phyloP scores from a whole-genome alignment of 2,888 invertebrate species.

The Coelopa pilipes region DNA sequence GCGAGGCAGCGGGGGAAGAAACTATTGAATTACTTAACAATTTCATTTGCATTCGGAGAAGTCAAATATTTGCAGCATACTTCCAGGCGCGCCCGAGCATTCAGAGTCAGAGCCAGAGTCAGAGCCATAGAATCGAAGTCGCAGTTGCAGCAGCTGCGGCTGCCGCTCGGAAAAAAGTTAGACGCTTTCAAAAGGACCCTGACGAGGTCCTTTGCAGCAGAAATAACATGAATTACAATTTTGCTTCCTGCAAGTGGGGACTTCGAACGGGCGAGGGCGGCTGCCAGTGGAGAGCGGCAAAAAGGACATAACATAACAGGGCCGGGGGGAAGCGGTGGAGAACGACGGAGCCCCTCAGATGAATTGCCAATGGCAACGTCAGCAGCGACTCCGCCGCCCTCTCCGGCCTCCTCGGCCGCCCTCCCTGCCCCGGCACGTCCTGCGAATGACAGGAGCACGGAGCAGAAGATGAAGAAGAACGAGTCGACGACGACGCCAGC shows the following conservation, averaged over 20 bases:
- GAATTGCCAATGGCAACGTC: not conserved
- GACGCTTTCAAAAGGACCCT: too few species aligned
- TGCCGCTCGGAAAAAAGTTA: too few species aligned
- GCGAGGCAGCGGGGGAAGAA: not conserved
- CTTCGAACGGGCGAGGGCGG: too few species aligned
- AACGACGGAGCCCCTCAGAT: too few species aligned
- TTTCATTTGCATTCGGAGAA: not conserved
- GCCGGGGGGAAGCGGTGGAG: too few species aligned
- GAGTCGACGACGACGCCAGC: too few species aligned
- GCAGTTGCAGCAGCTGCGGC: too few species aligned
- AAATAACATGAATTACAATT: too few species aligned
- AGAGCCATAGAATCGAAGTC: not conserved
- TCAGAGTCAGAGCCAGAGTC: not conserved
- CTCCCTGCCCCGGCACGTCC: not conserved
- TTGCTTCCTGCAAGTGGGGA: too few species aligned
- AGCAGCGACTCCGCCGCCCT: not conserved
- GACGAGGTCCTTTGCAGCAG: too few species aligned
- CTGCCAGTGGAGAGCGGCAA: not conserved
- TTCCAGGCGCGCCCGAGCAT: not conserved
- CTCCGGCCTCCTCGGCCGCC: too few species aligned
- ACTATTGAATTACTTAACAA: conserved; percentile 7
- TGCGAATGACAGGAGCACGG: not conserved
- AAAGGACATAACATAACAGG: not conserved
- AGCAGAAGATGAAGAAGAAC: conserved; percentile 42
- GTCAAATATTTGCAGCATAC: conserved; percentile 12